Evolutionary conservation across 2,113 vertebrate genomes (phyloP), one percentile per base, ranked within the genome.

Genomic region (Perca fluviatilis): DNA sequence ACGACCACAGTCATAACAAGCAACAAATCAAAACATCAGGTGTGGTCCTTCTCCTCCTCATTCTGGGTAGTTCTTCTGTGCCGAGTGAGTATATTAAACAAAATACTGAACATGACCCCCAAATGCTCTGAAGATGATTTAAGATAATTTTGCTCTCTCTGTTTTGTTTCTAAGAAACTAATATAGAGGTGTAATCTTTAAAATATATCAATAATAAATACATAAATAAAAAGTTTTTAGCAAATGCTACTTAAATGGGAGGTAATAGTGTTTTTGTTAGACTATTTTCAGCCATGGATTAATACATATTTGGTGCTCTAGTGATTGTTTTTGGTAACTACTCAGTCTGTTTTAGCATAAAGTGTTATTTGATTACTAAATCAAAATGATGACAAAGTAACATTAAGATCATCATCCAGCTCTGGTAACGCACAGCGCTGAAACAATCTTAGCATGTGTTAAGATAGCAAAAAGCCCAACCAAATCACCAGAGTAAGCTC

Each of bases 401-500:
- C 43, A 65, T 64, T 9, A 36, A 23, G 13, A 47, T 27, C 54
- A 43, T 49, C 19, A 30, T 57, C 19, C 7, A 23, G 21, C 49
- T 73, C 49, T 18, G n/a, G 49, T 36, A 15, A 19, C 43, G 21
- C 7, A 27, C 58, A 40, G 27, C 77, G 23, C 25, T 82, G 9
- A 51, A 33, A 58, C 19, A 47, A 51, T 21, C n/a, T 18, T 12
- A 27, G 21, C 51, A 50, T 50, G 66, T 74, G 36, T 25, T 16
- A 46, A 36, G 57, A 62, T 18, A 67, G 14, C 57, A 40, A 40
- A 36, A 66, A 51, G 13, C 40, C 4, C 53, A 62, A 67, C 27
- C 36, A 61, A 67, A 53, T 83, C 62, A 27, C 30, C 8, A 53
- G 53, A 74, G 56, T 33, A 54, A 76, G 51, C 21, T 68, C 46